Base-by-base conservation (phyloP, 2,113 vertebrate genomes). In the Monopterus albus region DNA sequence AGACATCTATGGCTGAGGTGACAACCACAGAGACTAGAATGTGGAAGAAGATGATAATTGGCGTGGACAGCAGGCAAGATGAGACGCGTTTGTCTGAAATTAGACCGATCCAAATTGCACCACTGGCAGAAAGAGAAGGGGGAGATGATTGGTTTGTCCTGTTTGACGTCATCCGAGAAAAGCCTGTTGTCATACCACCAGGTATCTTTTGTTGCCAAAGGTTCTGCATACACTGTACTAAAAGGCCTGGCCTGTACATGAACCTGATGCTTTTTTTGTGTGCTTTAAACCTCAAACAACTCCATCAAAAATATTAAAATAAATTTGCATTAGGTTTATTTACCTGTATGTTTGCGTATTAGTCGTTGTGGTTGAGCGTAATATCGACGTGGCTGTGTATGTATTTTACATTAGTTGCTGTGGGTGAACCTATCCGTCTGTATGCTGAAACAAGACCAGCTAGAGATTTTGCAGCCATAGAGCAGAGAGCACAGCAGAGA, bases 131-230 rank as follows among this genome's bases (percentile, higher is more conserved):
- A 38, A 78, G 56, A 49, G 67, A 33, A 49, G 60, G 53, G 25
- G 71, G 53, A 17, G 85, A 89, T 23, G 87, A 88, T 72, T 90
- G 89, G 88, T 86, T 84, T 39, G 4, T 3, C 10, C 13, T 75
- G 52, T 85, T 87, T 9, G 62, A 82, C 62, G n/a, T 47, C 45
- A 17, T 72, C 31, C 31, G 42, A 25, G 55, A 81, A 65, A 79
- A 72, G 59, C 72, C 78, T 14, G 38, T 67, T 20, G 7, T 65
- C 36, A 3, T 56, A 20, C 64, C 71, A 55, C 56, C 67, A 90
- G 90, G 89, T 91, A 89, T 21, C 20, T 57, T 11, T 47, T 18
- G 21, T 46, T 4, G 2, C 26, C 7, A 25, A 36, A 43, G 21
- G 6, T 1, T 28, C 14, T 68, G 10, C 9, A 28, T 7, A 23